phyloP scores from a whole-genome alignment of 2,888 invertebrate genomes.

The Sminthurinus aureus region DNA sequence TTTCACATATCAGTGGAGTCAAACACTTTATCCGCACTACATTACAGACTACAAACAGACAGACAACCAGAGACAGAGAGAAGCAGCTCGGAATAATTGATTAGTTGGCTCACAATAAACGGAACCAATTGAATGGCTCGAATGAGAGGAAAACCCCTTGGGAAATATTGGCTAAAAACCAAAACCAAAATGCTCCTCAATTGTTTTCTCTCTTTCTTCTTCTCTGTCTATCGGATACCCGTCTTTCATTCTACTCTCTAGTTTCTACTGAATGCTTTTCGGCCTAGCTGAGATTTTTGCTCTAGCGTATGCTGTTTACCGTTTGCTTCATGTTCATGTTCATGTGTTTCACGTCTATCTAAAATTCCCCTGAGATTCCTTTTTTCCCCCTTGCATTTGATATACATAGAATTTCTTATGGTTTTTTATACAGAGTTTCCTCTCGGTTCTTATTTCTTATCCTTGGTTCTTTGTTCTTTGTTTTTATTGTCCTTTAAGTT shows the following conservation, averaged over 20 bases:
- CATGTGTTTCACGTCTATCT: neutral
- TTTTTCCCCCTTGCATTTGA: neutral
- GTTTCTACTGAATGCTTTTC: neutral
- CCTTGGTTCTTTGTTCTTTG: too few species aligned
- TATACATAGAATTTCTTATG: neutral
- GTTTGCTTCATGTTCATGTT: neutral
- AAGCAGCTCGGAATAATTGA: conserved; percentile 31
- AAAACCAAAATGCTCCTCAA: neutral
- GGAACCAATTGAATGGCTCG: conserved; percentile 37
- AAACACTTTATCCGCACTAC: neutral
- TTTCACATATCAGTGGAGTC: neutral
- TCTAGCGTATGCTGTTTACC: neutral
- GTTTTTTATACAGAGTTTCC: too few species aligned
- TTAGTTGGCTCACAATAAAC: conserved; percentile 33
- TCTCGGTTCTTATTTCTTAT: too few species aligned
- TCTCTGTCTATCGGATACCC: neutral
- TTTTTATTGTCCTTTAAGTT: too few species aligned
- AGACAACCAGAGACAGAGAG: neutral
- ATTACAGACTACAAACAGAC: neutral
- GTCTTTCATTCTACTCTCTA: neutral
- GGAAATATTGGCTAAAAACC: conserved; percentile 40
- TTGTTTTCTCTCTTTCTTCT: conserved; percentile 13
- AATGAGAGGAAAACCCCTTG: conserved; percentile 20
- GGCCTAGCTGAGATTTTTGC: neutral
- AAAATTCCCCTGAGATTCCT: neutral